Conservation (phyloP, 1,140 invertebrate genomes). For the Eciton burchellii region DNA sequence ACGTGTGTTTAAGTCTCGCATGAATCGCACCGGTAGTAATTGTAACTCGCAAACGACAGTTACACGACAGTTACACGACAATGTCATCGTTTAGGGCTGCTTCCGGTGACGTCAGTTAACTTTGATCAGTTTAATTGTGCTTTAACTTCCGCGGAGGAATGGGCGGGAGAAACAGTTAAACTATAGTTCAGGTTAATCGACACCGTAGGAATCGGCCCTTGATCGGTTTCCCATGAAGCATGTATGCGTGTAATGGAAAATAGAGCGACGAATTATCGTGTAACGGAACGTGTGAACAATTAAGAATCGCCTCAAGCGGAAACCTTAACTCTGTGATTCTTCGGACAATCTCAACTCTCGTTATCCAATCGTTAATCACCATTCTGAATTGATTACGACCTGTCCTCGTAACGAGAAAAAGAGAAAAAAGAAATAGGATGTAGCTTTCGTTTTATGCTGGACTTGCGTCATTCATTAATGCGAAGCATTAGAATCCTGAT, state of each 20-base stretch:
- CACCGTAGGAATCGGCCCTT: constrained; percentile 14
- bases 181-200: constrained; percentile 32
- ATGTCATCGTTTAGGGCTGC: background rate
- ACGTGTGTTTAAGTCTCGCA: too few relatives aligned
- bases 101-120: constrained; percentile 13
- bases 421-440: too few relatives aligned
- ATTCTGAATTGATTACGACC: too few relatives aligned
- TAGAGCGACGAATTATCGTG: constrained; percentile 17
- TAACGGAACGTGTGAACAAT: constrained; percentile 9
- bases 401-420: too few relatives aligned
- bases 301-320: constrained; percentile 38
- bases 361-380: too few relatives aligned
- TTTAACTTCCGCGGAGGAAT: background rate
- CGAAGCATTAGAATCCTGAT: background rate
- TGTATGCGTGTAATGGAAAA: constrained; percentile 36
- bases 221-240: background rate
- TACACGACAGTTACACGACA: background rate
- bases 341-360: too few relatives aligned
- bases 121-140: constrained; percentile 45
- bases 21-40: too few relatives aligned
- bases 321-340: too few relatives aligned
- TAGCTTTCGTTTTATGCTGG: constrained; percentile 11
- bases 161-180: constrained; percentile 45
- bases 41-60: background rate
- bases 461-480: background rate